Percentiles rank a stretch among this genome's conserved stretches.
phyloP scores from a whole-genome alignment of 2,888 invertebrate species.

The Prionchulus punctatus region DNA sequence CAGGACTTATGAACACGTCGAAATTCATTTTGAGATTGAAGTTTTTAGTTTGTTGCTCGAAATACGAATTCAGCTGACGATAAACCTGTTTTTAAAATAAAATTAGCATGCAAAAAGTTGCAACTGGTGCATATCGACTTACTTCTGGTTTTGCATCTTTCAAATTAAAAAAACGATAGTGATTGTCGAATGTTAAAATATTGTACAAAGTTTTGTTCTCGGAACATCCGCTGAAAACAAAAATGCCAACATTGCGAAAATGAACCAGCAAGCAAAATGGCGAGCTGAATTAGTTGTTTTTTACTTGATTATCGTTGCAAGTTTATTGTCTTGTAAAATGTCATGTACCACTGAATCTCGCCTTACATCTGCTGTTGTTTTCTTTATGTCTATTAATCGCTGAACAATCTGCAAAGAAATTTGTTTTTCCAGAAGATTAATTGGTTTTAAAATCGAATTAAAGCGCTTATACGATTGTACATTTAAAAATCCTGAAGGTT shows the following conservation, averaged over 20 bases:
- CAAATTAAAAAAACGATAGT: not conserved
- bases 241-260: too few relatives aligned
- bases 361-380: not conserved
- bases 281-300: not conserved
- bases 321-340: not conserved
- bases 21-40: too few relatives aligned
- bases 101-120: too few relatives aligned
- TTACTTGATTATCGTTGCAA: not conserved
- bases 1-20: not conserved
- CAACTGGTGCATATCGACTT: not conserved
- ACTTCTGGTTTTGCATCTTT: not conserved
- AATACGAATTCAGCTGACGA: too few relatives aligned
- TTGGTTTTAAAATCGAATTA: too few relatives aligned
- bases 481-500: slow-evolving; percentile 6
- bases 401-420: too few relatives aligned
- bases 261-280: not conserved
- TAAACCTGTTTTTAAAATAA: too few relatives aligned
- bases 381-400: too few relatives aligned
- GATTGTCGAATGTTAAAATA: not conserved
- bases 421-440: too few relatives aligned
- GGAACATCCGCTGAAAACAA: not conserved
- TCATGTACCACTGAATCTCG: not conserved
- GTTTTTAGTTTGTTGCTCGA: too few relatives aligned
- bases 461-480: too few relatives aligned
- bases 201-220: not conserved